Evolutionary conservation across 1,140 invertebrate genomes (phyloP).

Genomic region (Uloborus diversus): DNA sequence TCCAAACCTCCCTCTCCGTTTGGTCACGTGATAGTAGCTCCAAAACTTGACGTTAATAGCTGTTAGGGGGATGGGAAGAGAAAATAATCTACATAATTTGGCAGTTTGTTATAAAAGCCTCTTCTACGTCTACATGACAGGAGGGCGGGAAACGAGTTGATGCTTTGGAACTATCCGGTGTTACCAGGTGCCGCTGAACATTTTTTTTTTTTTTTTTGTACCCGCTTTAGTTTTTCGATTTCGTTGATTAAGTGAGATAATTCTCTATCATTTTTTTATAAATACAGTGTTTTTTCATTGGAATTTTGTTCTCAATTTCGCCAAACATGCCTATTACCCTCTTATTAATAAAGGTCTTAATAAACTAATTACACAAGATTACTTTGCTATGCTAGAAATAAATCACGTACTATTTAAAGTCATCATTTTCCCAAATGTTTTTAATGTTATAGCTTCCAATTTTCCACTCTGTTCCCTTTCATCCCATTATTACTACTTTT

Average conservation of each 20-base stretch:
- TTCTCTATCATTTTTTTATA: slow-evolving; percentile 7
- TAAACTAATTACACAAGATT: slow-evolving; percentile 25
- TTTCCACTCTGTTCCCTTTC: no score
- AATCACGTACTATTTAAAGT: neutral
- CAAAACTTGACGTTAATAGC: slow-evolving; percentile 37
- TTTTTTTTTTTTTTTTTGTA: neutral
- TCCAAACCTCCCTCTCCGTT: neutral
- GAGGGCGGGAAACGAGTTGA: neutral
- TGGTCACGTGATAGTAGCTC: slow-evolving; percentile 17
- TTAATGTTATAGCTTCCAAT: neutral
- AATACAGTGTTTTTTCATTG: neutral
- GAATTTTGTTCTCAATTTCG: neutral
- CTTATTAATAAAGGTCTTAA: neutral
- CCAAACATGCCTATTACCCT: neutral
- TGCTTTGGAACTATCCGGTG: neutral
- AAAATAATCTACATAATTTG: slow-evolving; percentile 39
- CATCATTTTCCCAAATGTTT: neutral
- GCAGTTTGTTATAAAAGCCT: slow-evolving; percentile 37
- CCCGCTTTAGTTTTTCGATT: slow-evolving; percentile 1
- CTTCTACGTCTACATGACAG: neutral
- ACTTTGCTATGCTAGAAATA: neutral
- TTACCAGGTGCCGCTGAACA: slow-evolving; percentile 12
- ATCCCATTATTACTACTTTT: no score
- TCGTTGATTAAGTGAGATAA: slow-evolving; percentile 16
- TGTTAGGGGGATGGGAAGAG: neutral